These are phyloP conservation scores for Bufo gargarizans DNA, from an alignment of 2,113 vertebrate species.

Conservation along the genomic window DNA sequence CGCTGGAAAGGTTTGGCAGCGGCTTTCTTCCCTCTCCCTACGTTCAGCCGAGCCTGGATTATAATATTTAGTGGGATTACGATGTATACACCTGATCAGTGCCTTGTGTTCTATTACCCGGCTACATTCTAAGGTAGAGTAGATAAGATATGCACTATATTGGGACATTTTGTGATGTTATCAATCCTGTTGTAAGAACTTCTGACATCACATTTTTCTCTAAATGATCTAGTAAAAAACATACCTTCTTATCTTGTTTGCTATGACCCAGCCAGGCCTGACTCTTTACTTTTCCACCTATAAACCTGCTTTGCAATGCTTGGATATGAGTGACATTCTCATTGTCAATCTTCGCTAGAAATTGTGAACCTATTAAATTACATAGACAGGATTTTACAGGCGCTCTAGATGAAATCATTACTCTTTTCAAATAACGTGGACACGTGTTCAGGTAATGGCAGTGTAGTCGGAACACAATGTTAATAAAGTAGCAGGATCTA, in stretches of 20 bases:
- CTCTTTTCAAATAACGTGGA: neutral
- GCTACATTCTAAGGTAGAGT: neutral
- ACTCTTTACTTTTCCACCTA: neutral
- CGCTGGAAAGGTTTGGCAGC: too few species aligned
- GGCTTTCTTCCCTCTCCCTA: too few species aligned
- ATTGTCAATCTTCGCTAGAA: neutral
- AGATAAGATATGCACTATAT: neutral
- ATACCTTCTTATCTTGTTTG: neutral
- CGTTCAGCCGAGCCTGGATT: too few species aligned
- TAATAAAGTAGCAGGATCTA: neutral
- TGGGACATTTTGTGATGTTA: neutral
- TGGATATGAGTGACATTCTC: neutral
- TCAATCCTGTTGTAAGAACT: neutral
- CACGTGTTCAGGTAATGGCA: neutral
- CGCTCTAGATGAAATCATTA: neutral
- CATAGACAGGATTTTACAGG: neutral
- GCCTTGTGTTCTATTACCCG: neutral
- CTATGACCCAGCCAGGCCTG: neutral
- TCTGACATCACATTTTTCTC: neutral
- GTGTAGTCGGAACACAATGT: neutral
- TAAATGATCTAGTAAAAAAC: neutral
- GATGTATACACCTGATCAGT: neutral
- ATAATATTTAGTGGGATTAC: neutral
- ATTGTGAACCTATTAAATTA: neutral
- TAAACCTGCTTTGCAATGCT: neutral